Conservation (phyloP, 2,888 invertebrate genomes). For the Campopleginae sp. region DNA sequence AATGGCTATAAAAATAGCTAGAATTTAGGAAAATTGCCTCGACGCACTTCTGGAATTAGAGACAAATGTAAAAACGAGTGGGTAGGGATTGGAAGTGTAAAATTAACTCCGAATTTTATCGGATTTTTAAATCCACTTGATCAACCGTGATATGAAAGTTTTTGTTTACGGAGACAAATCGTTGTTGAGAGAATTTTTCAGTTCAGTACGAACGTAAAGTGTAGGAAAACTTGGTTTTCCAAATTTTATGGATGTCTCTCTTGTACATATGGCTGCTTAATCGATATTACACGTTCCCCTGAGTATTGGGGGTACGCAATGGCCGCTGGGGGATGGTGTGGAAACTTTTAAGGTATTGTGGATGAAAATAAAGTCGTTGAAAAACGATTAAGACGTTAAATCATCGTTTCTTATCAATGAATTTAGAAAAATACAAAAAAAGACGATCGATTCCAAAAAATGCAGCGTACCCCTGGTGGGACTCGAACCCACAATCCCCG, state of each 20-base stretch:
- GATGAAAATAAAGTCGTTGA: not conserved
- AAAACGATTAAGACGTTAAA: not conserved
- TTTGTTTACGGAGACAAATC: not conserved
- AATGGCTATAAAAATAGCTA: not conserved
- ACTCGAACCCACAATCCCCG: conserved; percentile 94
- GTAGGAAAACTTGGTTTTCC: not conserved
- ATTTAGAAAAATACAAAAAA: conserved; percentile 45
- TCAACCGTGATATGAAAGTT: not conserved
- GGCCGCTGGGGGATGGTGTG: not conserved
- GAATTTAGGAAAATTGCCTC: not conserved
- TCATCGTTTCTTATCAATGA: not conserved
- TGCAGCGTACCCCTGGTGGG: conserved; percentile 91
- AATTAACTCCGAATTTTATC: not conserved
- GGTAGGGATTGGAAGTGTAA: not conserved
- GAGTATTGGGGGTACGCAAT: not conserved
- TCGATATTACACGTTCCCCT: too few relatives aligned
- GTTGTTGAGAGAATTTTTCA: not conserved
- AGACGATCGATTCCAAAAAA: conserved; percentile 66
- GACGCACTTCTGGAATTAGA: not conserved
- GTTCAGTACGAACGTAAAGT: not conserved
- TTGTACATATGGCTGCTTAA: too few relatives aligned
- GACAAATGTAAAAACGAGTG: not conserved
- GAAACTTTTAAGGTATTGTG: not conserved
- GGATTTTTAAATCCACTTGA: not conserved
- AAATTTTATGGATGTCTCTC: not conserved